A percentile compares a stretch with the other conserved stretches of the same genome.
phyloP scores from a whole-genome alignment of 1,140 invertebrate genomes.

The Aphidius gifuensis region DNA sequence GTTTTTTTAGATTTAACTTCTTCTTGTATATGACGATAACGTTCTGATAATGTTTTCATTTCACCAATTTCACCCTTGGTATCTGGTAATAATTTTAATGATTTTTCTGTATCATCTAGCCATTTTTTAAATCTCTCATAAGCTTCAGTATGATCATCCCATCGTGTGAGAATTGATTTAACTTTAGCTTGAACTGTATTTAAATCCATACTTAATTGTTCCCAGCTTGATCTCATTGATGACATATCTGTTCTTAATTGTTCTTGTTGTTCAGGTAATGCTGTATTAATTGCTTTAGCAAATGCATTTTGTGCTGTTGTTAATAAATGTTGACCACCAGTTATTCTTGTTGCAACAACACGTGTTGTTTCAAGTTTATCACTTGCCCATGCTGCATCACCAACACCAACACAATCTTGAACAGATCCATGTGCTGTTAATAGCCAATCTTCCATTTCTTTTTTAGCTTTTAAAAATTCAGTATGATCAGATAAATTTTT shows the following conservation, averaged over 20 bases:
- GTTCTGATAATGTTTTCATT: slow-evolving; percentile 86
- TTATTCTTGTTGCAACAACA: slow-evolving; percentile 69
- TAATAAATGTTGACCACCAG: slow-evolving; percentile 83
- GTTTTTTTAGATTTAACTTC: slow-evolving; percentile 71
- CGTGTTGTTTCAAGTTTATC: slow-evolving; percentile 79
- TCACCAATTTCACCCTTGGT: slow-evolving; percentile 82
- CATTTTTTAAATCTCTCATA: slow-evolving; percentile 68
- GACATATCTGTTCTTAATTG: slow-evolving; percentile 71
- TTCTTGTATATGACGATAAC: slow-evolving; percentile 73
- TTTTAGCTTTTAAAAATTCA: slow-evolving; percentile 81
- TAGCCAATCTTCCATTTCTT: slow-evolving; percentile 79
- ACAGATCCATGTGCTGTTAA: slow-evolving; percentile 72
- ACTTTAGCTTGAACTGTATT: slow-evolving; percentile 74
- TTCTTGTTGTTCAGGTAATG: slow-evolving; percentile 77
- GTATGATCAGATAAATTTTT: slow-evolving; percentile 87
- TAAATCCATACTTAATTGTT: slow-evolving; percentile 76
- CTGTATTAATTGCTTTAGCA: slow-evolving; percentile 78
- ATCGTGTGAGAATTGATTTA: slow-evolving; percentile 71
- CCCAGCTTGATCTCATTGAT: slow-evolving; percentile 74
- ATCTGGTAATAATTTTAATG: slow-evolving; percentile 61
- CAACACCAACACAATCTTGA: slow-evolving; percentile 77
- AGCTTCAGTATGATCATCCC: slow-evolving; percentile 77
- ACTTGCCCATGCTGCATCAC: slow-evolving; percentile 72
- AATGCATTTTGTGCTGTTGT: slow-evolving; percentile 78
- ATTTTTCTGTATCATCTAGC: slow-evolving; percentile 66